phyloP scores from a whole-genome alignment of 1,140 invertebrate genomes.

The Aphelenchoides besseyi region DNA sequence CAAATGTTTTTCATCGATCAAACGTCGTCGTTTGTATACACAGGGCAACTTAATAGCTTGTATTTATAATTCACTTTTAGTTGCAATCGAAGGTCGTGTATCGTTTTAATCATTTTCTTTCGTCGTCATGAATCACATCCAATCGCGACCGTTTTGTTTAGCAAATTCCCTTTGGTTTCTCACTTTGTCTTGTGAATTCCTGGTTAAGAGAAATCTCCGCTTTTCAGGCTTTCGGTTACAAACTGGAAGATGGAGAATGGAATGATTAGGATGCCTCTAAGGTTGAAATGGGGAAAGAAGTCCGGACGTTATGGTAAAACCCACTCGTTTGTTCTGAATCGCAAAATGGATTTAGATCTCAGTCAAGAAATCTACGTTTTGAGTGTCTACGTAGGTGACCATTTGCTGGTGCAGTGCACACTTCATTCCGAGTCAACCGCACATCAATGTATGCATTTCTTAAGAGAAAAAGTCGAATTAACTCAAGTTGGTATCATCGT shows the following conservation, averaged over 20 bases:
- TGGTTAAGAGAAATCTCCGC: neutral
- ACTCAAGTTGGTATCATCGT: constrained; percentile 36
- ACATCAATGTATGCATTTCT: constrained; percentile 44
- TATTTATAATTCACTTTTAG: too few species aligned
- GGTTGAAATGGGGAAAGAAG: constrained; percentile 52
- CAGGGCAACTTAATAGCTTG: too few species aligned
- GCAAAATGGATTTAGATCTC: too few species aligned
- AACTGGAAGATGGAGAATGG: neutral
- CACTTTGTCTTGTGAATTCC: neutral
- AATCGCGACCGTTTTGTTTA: constrained; percentile 1
- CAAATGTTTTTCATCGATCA: too few species aligned
- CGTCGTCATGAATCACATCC: neutral
- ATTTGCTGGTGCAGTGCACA: constrained; percentile 49
- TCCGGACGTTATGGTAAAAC: constrained; percentile 54
- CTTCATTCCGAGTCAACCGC: constrained; percentile 50
- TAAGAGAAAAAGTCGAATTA: constrained; percentile 51
- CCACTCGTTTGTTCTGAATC: too few species aligned
- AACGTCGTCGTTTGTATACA: too few species aligned
- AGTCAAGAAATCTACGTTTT: constrained; percentile 55
- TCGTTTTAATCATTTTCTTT: too few species aligned
- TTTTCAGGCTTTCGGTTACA: neutral
- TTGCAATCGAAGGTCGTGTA: too few species aligned
- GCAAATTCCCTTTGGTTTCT: too few species aligned
- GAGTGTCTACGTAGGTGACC: constrained; percentile 47
- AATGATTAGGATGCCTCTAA: constrained; percentile 52